phyloP scores from a whole-genome alignment of 2,797 vertebrate genomes.

The Crax fasciolata region DNA sequence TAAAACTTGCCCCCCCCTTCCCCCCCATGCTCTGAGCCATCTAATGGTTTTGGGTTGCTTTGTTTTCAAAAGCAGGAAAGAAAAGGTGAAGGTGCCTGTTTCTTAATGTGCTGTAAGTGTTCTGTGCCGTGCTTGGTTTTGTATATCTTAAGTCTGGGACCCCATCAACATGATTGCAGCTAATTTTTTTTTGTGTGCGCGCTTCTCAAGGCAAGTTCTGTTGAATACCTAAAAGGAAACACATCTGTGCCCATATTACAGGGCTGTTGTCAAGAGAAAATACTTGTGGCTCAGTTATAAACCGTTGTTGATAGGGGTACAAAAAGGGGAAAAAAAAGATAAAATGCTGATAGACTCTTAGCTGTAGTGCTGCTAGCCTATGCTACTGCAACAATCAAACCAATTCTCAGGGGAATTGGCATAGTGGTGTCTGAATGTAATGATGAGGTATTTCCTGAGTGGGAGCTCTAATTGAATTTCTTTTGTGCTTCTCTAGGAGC shows the following conservation, averaged over 20 bases:
- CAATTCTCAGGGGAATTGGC: background rate
- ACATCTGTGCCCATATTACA: background rate
- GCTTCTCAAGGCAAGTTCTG: background rate
- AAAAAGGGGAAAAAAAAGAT: background rate
- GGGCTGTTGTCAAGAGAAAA: background rate
- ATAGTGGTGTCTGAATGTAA: background rate
- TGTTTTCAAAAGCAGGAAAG: background rate
- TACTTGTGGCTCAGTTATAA: background rate
- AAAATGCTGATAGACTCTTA: background rate
- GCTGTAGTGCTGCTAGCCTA: background rate
- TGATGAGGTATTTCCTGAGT: constrained; percentile 2
- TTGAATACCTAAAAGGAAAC: background rate
- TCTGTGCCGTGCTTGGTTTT: background rate
- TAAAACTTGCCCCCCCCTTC: background rate
- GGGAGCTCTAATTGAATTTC: constrained; percentile 13
- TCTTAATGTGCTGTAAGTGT: background rate
- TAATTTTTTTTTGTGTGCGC: constrained; percentile 13
- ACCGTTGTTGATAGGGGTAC: background rate
- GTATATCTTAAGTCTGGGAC: background rate
- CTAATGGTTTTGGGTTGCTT: background rate
- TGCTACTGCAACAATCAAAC: background rate
- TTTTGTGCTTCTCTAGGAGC: background rate
- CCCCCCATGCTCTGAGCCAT: background rate
- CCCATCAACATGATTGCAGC: background rate
- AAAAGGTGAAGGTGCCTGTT: background rate